Percentiles rank a stretch among this genome's conserved stretches.
Conservation (phyloP, 2,113 vertebrate genomes). For the Rhineura floridana region DNA sequence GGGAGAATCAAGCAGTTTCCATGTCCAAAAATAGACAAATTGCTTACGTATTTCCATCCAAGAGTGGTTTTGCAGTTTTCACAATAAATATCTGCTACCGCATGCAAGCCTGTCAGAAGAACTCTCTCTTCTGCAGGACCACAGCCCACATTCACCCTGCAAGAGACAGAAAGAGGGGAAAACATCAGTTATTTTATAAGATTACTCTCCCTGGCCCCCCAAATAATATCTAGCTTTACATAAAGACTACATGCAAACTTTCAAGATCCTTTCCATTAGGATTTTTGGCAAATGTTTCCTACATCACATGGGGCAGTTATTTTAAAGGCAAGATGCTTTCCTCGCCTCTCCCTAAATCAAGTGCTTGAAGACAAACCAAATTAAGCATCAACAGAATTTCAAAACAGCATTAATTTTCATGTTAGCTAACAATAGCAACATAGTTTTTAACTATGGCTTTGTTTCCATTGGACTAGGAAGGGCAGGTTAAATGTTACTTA, state of each 20-base stretch:
- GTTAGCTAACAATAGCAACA: background rate
- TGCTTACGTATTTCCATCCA: constrained; percentile 98
- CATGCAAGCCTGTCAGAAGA: constrained; percentile 96
- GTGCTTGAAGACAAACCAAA: background rate
- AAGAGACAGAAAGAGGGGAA: background rate
- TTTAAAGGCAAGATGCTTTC: background rate
- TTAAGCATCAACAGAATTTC: background rate
- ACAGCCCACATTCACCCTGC: constrained; percentile 97
- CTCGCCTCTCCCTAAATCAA: constrained; percentile 9
- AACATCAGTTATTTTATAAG: fast-evolving
- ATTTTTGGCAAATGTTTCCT: background rate
- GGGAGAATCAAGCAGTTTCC: background rate
- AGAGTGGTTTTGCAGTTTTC: constrained; percentile 99
- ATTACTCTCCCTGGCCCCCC: background rate
- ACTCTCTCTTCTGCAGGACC: constrained; percentile 97
- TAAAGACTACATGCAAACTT: background rate
- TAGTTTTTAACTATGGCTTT: background rate
- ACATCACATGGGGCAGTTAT: background rate
- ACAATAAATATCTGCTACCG: constrained; percentile 98
- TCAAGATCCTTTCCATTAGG: background rate
- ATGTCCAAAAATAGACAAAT: background rate
- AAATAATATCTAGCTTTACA: background rate
- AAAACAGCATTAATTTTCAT: background rate
- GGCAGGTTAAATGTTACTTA: background rate
- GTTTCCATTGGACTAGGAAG: background rate